phyloP scores from a whole-genome alignment of 2,888 invertebrate species.

The Torymus aiolomorphi region DNA sequence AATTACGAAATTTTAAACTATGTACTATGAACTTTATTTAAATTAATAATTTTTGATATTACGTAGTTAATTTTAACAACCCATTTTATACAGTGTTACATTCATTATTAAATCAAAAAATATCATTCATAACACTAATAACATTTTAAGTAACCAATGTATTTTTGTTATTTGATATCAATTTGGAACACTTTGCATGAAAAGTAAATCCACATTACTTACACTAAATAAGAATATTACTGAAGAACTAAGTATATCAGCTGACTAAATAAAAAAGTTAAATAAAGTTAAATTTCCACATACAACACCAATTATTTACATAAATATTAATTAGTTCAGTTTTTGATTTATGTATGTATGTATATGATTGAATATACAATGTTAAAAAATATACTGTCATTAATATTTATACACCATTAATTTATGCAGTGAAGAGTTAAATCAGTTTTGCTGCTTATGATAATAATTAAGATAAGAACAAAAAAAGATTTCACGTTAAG shows the following conservation, averaged over 20 bases:
- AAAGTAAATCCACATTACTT: constrained; percentile 53
- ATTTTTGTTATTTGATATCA: constrained; percentile 37
- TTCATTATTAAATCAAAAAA: constrained; percentile 10
- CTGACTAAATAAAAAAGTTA: constrained; percentile 33
- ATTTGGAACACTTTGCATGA: constrained; percentile 52
- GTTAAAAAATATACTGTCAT: constrained; percentile 22
- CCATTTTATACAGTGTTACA: background rate
- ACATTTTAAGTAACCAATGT: constrained; percentile 19
- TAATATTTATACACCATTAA: constrained; percentile 39
- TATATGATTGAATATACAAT: constrained; percentile 15
- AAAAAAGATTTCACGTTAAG: constrained; percentile 49
- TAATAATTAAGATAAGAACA: constrained; percentile 41
- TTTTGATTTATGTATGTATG: constrained; percentile 16
- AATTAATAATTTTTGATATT: constrained; percentile 20
- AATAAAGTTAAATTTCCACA: constrained; percentile 4
- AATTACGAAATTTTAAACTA: too few species aligned
- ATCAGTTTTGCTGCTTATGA: constrained; percentile 46
- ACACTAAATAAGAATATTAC: constrained; percentile 19
- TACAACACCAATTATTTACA: constrained; percentile 28
- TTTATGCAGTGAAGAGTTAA: constrained; percentile 55
- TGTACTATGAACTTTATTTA: background rate
- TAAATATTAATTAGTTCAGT: constrained; percentile 9
- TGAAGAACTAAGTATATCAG: constrained; percentile 18
- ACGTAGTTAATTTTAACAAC: constrained; percentile 42
- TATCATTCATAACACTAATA: constrained; percentile 8